These are phyloP conservation scores for Urophycis tenuis DNA, from an alignment of 2,797 vertebrate genomes.

Conservation along the genomic window DNA sequence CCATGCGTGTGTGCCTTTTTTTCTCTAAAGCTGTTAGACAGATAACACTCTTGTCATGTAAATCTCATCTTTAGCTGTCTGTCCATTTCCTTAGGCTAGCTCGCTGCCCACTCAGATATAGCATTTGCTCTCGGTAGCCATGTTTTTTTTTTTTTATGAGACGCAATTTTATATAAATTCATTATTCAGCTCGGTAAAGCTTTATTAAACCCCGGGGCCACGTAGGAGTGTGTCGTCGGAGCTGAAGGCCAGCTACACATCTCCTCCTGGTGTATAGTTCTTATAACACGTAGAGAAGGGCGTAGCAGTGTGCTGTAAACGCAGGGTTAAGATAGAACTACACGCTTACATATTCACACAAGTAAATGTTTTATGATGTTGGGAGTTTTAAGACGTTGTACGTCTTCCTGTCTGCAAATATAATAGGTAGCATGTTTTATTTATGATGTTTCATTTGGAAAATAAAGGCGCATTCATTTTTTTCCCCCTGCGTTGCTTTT, in stretches of 20 bases:
- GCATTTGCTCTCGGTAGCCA: constrained; percentile 58
- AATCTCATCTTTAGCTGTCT: constrained; percentile 65
- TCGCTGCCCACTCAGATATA: constrained; percentile 58
- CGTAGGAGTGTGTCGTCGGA: constrained; percentile 52
- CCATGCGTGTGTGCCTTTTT: constrained; percentile 30
- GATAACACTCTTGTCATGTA: constrained; percentile 71
- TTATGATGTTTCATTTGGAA: constrained; percentile 52
- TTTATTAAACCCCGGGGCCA: constrained; percentile 70
- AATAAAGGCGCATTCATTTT: constrained; percentile 34
- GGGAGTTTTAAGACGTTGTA: constrained; percentile 38
- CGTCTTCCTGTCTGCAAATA: constrained; percentile 49
- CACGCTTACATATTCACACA: constrained; percentile 48
- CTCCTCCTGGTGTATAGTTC: constrained; percentile 60
- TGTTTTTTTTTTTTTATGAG: constrained; percentile 60
- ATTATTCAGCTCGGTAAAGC: constrained; percentile 72
- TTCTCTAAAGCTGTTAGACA: constrained; percentile 63
- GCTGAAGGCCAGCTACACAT: constrained; percentile 61
- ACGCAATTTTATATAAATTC: constrained; percentile 68
- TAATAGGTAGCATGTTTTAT: constrained; percentile 54
- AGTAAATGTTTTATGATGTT: constrained; percentile 63
- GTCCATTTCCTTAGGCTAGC: constrained; percentile 63
- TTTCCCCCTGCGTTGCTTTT: constrained; percentile 30
- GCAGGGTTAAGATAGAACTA: constrained; percentile 53
- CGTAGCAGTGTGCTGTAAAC: constrained; percentile 44
- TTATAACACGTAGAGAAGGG: constrained; percentile 58